phyloP scores from a whole-genome alignment of 1,140 invertebrate species.

The Ceratina australensis region DNA sequence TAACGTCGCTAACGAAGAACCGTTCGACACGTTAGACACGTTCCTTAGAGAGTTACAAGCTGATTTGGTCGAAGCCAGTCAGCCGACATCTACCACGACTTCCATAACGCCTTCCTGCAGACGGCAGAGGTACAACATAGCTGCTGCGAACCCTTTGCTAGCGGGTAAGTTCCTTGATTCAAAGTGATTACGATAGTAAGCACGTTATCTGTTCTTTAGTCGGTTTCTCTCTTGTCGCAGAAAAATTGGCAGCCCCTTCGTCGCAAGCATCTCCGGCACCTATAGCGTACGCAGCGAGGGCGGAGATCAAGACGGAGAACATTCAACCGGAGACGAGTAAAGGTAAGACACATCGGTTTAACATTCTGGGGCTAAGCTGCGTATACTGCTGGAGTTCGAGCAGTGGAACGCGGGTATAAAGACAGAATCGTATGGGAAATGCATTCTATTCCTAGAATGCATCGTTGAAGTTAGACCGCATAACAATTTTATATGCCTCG shows the following conservation, averaged over 20 bases:
- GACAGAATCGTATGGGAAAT: too few species aligned
- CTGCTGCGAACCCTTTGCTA: conserved; percentile 89
- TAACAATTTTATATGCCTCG: too few species aligned
- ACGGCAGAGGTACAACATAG: conserved; percentile 87
- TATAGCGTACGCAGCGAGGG: conserved; percentile 74
- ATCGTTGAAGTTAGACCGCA: too few species aligned
- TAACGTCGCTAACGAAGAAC: conserved; percentile 70
- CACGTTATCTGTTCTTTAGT: too few species aligned
- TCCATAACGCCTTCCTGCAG: conserved; percentile 78
- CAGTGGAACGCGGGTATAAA: too few species aligned
- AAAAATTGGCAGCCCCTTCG: conserved; percentile 79
- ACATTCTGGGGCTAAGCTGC: too few species aligned
- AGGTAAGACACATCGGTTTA: conserved; percentile 67
- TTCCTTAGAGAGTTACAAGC: conserved; percentile 77
- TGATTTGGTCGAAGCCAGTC: conserved; percentile 75
- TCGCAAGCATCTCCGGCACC: conserved; percentile 73
- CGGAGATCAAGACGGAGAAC: conserved; percentile 79
- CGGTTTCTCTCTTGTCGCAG: conserved; percentile 53
- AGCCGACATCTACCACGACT: conserved; percentile 76
- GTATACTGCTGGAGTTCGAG: too few species aligned
- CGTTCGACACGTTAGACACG: conserved; percentile 77
- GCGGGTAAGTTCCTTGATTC: conserved; percentile 80
- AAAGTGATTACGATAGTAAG: too few species aligned
- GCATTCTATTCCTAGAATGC: too few species aligned
- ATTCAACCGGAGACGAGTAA: conserved; percentile 76